A percentile compares a stretch with the other conserved stretches of the same genome.
These are phyloP conservation scores for zebrafish (Danio rerio) DNA, from an alignment of 2,113 vertebrate species.

Conservation along the genomic window GRCz12tu NC_133192.1:21059001-21059500, in stretches of 20 bases:
- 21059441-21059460: conserved; percentile 71
- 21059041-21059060: too few relatives aligned
- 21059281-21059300: conserved; percentile 62
- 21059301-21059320: conserved; percentile 60
- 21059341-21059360: conserved; percentile 63
- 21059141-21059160: background rate
- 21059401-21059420: conserved; percentile 70
- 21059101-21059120: background rate
- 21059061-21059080: too few relatives aligned
- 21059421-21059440: conserved; percentile 70
- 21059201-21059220: conserved; percentile 37
- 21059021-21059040: too few relatives aligned
- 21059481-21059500: conserved; percentile 41
- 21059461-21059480: conserved; percentile 23
- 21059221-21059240: background rate
- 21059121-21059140: background rate
- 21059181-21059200: conserved; percentile 42
- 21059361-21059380: conserved; percentile 63
- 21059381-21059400: conserved; percentile 66
- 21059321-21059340: conserved; percentile 73
- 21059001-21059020: too few relatives aligned
- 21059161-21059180: conserved; percentile 20
- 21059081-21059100: too few relatives aligned
- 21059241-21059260: conserved; percentile 64
- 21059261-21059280: conserved; percentile 65